Percentiles rank a stretch among this genome's conserved stretches.
Conservation (phyloP, 1,140 invertebrate species). For the Zaprionus taronus region DNA sequence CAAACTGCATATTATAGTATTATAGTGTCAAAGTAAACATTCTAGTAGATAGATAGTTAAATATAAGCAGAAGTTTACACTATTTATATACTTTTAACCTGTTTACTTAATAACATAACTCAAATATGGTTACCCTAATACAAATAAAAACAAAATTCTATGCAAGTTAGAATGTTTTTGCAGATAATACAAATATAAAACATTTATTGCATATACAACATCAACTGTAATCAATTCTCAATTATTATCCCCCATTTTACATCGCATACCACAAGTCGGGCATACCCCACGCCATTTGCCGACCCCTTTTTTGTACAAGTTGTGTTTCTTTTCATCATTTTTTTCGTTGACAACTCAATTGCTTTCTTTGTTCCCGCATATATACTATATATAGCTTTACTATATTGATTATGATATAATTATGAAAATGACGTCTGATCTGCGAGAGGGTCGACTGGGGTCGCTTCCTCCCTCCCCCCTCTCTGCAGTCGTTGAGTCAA, state of each 20-base stretch:
- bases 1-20: no score
- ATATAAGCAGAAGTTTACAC: no score
- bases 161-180: background rate
- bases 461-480: background rate
- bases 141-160: background rate
- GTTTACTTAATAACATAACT: no score
- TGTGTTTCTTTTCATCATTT: conserved; percentile 20
- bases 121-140: background rate
- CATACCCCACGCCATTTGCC: background rate
- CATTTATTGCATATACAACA: background rate
- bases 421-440: conserved; percentile 48
- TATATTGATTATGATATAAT: conserved; percentile 70
- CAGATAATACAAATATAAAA: background rate
- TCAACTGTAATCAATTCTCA: background rate
- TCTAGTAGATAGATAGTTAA: no score
- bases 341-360: conserved; percentile 32
- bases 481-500: background rate
- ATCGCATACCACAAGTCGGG: background rate
- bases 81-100: no score
- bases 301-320: conserved; percentile 12
- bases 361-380: conserved; percentile 17
- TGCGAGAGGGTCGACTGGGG: conserved; percentile 12
- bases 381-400: background rate
- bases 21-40: no score
- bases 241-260: background rate